A percentile compares a stretch with the other conserved stretches of the same genome.
Evolutionary conservation across 2,113 vertebrate species (phyloP).

Genomic region (Toxotes chatareus): DNA sequence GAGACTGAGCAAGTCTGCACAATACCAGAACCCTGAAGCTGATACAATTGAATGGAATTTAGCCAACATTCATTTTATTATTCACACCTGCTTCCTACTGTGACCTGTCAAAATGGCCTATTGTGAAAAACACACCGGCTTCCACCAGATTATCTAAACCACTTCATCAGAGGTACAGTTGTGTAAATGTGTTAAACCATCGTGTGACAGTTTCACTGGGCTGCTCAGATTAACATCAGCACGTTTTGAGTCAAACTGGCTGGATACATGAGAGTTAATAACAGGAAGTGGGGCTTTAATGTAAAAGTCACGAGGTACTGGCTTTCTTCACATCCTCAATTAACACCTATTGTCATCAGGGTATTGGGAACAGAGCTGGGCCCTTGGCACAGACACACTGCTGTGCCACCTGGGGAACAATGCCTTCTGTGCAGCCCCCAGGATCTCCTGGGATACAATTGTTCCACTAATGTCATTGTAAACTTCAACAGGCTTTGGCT

Average conservation of each 20-base stretch:
- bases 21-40: not conserved
- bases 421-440: conserved; percentile 29
- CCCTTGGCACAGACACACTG: conserved; percentile 33
- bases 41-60: not conserved
- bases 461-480: conserved; percentile 73
- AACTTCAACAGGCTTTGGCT: conserved; percentile 72
- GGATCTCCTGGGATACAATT: conserved; percentile 67
- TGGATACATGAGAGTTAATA: conserved; percentile 12
- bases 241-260: not conserved
- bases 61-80: not conserved
- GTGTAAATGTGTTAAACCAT: not conserved
- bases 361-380: conserved; percentile 30
- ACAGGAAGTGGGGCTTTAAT: conserved; percentile 38
- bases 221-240: not conserved
- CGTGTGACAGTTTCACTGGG: too few relatives aligned
- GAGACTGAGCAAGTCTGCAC: not conserved
- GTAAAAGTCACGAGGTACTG: conserved; percentile 13
- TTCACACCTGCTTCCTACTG: not conserved
- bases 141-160: not conserved
- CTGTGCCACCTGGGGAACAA: conserved; percentile 67
- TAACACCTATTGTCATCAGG: conserved; percentile 60
- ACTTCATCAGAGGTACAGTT: not conserved
- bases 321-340: conserved; percentile 44
- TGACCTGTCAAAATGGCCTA: not conserved
- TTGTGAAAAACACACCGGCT: not conserved